Evolutionary conservation across 2,113 vertebrate genomes (phyloP), one percentile per base, ranked within the genome.

Genomic region (Odobenus rosmarus): DNA sequence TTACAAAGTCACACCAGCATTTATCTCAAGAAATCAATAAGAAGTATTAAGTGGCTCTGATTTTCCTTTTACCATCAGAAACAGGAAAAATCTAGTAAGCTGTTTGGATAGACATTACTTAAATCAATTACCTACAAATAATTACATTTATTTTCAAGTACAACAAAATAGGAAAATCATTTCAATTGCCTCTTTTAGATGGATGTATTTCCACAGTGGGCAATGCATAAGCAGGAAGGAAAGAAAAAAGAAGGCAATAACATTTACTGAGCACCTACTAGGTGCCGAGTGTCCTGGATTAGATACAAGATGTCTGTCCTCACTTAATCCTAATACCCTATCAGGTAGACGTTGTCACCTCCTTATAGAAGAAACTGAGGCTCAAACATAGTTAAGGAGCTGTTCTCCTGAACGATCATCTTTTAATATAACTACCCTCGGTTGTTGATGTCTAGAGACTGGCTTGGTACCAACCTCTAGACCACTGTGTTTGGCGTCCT

Each of bases 1-100:
- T 87, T 86, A 95, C 93, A 95, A 97, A 97, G 79, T 90, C 86
- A 96, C 89, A 91, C 79, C 79, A 88, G 93, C 95, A 76, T 90
- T 97, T 95, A 93, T 93, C 96, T 95, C 89, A 62, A 92, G 82
- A 97, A 98, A 97, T 96, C 97, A 91, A 96, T 81, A 93, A 62
- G 95, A 96, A 96, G 82, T 96, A 95, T 97, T 96, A 96, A 97
- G 95, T 95, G 89, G 46, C 62, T 94, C 97, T 96, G 95, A 88
- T 97, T 93, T 89, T 90, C 92, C 83, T 90, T 96, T 94, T 86
- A 57, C 67, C 86, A 82, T 93, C 49, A 79, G 87, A 93, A 97
- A 97, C 31, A 92, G 72, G 82, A 95, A 95, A 91, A 95, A 88
- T 72, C 92, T 89, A 93, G 87, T 96, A 89, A 97, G 55, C 79